Evolutionary conservation across 2,113 vertebrate genomes (phyloP), one percentile per base, ranked within the genome.

Genomic region (Aldabrachelys gigantea): DNA sequence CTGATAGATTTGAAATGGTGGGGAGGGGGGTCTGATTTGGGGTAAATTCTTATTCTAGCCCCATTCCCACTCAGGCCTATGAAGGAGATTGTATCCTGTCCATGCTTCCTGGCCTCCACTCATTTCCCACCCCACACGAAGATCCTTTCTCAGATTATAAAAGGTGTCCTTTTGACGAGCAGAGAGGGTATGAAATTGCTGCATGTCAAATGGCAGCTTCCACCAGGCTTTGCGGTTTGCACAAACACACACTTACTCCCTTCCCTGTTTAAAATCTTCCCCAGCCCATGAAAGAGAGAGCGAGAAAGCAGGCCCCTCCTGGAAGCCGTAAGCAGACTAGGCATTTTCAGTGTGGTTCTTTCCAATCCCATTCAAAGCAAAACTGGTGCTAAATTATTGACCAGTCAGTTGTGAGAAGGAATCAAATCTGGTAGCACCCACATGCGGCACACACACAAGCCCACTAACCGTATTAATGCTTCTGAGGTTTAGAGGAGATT

Each of bases 381-480:
- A 97, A 94, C 90, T 84, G 65, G 83, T 94, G 82, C 83, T 96
- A 91, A 97, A 96, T 96, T 96, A 97, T 97, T 96, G 96, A 95
- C 82, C 82, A 90, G 57, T 80, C 91, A 97, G 79, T 93, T 96
- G 92, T 80, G 82, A 65, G 90, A 92, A 94, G 53, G 95, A 93
- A 92, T 95, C 82, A 89, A 90, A 96, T 92, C 62, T 84, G 89
- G 91, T 79, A 95, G 89, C 83, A 85, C 87, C 91, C 92, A 95
- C 87, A 96, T 52, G 92, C 1, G 0, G 84, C 92, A 92, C 90
- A 94, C 90, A 90, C 91, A 92, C 91, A 96, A 91, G 52, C 91
- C 95, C 90, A 80, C 96, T 95, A 97, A 95, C 94, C 94, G 95
- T 89, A 92, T 94, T 96, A 97, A 96, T 1, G 1, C 84, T 80